Evolutionary conservation across 1,140 invertebrate genomes (phyloP).

Genomic region (Pissodes strobi): DNA sequence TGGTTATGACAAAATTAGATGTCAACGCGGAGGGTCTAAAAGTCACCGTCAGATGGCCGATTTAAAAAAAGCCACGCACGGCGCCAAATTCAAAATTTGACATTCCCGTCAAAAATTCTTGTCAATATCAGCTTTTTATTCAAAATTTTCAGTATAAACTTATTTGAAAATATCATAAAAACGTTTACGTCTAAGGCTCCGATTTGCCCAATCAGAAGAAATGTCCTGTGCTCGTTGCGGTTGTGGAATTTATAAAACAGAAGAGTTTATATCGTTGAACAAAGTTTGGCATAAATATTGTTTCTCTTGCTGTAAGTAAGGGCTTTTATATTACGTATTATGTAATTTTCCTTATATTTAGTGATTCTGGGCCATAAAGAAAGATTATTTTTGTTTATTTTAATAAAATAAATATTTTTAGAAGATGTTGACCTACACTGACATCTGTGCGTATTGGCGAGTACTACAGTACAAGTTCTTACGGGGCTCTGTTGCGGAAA

Average conservation of each 20-base stretch:
- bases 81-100: slow-evolving; percentile 17
- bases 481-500: too few relatives aligned
- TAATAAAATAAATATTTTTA: too few relatives aligned
- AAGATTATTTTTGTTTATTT: too few relatives aligned
- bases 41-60: slow-evolving; percentile 23
- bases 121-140: neutral
- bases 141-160: slow-evolving; percentile 30
- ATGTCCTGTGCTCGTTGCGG: slow-evolving; percentile 55
- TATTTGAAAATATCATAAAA: too few relatives aligned
- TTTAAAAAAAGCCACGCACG: neutral
- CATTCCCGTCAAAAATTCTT: slow-evolving; percentile 10
- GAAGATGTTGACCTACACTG: too few relatives aligned
- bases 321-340: too few relatives aligned
- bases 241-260: slow-evolving; percentile 56
- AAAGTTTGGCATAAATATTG: slow-evolving; percentile 58
- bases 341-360: neutral
- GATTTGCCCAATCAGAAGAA: slow-evolving; percentile 1
- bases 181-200: too few relatives aligned
- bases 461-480: too few relatives aligned
- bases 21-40: slow-evolving; percentile 10
- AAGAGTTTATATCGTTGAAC: slow-evolving; percentile 54
- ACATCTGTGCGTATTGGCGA: too few relatives aligned
- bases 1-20: slow-evolving; percentile 42
- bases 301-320: slow-evolving; percentile 57
- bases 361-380: too few relatives aligned